These are phyloP conservation scores for Eudasyphora cyanicolor DNA, from an alignment of 2,888 invertebrate species.

Conservation along the genomic window DNA sequence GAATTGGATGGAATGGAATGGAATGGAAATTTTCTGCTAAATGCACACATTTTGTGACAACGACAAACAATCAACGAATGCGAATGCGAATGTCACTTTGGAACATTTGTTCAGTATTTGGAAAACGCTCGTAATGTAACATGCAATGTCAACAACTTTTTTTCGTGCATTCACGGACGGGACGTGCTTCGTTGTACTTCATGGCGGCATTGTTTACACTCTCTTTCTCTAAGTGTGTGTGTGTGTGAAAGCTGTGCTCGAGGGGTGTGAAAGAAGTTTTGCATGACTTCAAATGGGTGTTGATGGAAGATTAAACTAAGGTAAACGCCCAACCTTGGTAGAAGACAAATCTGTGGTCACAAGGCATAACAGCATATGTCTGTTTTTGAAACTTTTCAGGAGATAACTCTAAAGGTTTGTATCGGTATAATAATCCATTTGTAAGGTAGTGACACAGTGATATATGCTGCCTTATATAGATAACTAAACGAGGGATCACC, in stretches of 20 bases:
- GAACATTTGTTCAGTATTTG: neutral
- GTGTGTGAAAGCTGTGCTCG: neutral
- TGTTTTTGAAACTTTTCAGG: no score
- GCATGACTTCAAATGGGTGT: no score
- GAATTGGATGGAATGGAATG: no score
- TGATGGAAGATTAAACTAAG: no score
- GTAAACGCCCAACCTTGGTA: no score
- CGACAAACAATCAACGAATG: neutral
- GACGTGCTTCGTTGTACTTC: conserved; percentile 7
- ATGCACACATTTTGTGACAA: conserved; percentile 13
- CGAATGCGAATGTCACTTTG: neutral
- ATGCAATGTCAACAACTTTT: conserved; percentile 11
- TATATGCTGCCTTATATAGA: no score
- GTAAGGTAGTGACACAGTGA: no score
- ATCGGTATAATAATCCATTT: no score
- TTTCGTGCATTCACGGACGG: neutral
- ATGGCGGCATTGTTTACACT: neutral
- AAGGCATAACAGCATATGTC: no score
- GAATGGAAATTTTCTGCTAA: conserved; percentile 8
- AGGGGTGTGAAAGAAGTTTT: neutral
- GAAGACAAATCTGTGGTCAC: no score
- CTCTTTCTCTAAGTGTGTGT: neutral
- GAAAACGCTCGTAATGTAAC: neutral
- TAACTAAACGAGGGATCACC: no score
- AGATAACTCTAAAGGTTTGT: no score